phyloP scores from a whole-genome alignment of 2,888 invertebrate genomes.

The Eupithecia insigniata region DNA sequence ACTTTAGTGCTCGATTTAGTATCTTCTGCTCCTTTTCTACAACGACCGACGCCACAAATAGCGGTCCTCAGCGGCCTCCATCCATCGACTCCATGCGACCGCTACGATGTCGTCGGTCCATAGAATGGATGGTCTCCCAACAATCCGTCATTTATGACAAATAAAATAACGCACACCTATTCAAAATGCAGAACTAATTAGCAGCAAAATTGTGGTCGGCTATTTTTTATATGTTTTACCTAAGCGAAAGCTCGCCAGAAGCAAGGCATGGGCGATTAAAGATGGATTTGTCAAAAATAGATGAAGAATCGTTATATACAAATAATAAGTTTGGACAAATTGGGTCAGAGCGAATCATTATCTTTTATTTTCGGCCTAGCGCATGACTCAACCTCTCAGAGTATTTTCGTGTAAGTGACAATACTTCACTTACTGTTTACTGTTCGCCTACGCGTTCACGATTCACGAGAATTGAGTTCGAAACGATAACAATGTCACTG shows the following conservation, averaged over 20 bases:
- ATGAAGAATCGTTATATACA: background rate
- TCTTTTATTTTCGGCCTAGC: slow-evolving; percentile 21
- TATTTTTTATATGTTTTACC: too few relatives aligned
- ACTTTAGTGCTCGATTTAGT: too few relatives aligned
- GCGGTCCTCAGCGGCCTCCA: too few relatives aligned
- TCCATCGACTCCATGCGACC: too few relatives aligned
- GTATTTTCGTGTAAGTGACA: slow-evolving; percentile 31
- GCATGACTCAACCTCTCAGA: slow-evolving; percentile 23
- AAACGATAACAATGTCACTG: slow-evolving; percentile 21
- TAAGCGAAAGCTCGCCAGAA: background rate
- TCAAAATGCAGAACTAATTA: too few relatives aligned
- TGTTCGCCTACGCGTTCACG: slow-evolving; percentile 27
- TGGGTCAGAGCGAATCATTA: slow-evolving; percentile 15
- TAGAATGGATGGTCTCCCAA: too few relatives aligned
- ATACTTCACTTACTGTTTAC: slow-evolving; percentile 20
- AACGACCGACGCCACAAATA: too few relatives aligned
- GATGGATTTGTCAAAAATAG: background rate
- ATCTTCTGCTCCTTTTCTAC: too few relatives aligned
- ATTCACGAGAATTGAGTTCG: slow-evolving; percentile 25
- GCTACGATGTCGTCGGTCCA: too few relatives aligned
- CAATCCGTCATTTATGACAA: too few relatives aligned
- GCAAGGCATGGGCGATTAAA: background rate
- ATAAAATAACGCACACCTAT: too few relatives aligned
- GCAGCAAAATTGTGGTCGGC: too few relatives aligned
- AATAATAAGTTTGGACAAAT: background rate